phyloP scores from a whole-genome alignment of 37 sponge, comb jelly and placozoan genomes.

The Ephydatia muelleri region DNA sequence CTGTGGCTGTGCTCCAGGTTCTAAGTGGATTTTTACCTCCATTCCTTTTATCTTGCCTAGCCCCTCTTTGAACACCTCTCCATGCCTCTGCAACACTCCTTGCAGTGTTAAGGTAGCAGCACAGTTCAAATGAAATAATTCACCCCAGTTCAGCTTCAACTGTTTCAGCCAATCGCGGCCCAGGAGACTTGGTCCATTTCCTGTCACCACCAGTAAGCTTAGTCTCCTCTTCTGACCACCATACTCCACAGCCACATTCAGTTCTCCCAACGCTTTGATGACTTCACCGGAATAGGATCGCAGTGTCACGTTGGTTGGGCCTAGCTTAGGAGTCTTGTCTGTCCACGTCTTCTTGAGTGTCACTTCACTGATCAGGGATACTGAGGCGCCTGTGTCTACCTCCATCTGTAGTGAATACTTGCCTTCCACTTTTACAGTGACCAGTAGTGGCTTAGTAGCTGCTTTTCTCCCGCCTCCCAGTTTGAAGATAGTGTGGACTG shows the following conservation, averaged over 20 bases:
- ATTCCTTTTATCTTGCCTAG: constrained; percentile 10
- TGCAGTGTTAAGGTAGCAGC: constrained; percentile 6
- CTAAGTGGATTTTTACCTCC: constrained; percentile 7
- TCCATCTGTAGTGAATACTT: constrained; percentile 11
- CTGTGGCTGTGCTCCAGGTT: constrained; percentile 28
- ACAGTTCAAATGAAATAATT: constrained; percentile 8
- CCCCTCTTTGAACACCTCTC: constrained; percentile 21
- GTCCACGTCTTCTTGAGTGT: not conserved
- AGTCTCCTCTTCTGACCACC: constrained; percentile 21
- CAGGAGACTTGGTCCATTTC: constrained; percentile 34
- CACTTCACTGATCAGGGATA: constrained; percentile 21
- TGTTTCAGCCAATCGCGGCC: constrained; percentile 32
- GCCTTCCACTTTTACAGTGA: constrained; percentile 4
- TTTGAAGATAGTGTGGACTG: not conserved
- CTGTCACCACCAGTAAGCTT: constrained; percentile 37
- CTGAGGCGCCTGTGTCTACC: constrained; percentile 28
- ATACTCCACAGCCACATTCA: constrained; percentile 1
- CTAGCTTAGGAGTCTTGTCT: not conserved
- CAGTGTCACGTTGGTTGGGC: constrained; percentile 14
- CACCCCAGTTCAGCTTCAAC: constrained; percentile 17
- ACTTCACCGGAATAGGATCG: constrained; percentile 37
- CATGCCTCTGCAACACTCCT: not conserved
- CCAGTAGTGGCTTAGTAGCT: constrained; percentile 9
- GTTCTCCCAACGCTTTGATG: constrained; percentile 30
- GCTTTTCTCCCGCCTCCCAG: not conserved